phyloP scores from a whole-genome alignment of 2,113 vertebrate genomes.

The Coturnix japonica region DNA sequence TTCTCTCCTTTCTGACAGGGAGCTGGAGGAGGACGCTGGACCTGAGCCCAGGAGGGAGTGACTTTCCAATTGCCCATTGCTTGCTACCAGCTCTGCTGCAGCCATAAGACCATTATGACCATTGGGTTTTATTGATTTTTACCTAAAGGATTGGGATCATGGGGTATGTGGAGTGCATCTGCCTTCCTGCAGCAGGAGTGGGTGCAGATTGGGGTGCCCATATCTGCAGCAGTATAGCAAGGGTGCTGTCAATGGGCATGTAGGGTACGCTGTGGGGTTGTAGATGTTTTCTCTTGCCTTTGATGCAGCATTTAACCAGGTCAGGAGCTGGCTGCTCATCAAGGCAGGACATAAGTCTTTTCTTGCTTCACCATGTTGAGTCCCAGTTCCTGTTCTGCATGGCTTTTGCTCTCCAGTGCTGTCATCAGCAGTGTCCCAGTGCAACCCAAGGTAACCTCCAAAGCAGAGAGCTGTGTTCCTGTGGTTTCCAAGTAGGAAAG shows the following conservation, averaged over 20 bases:
- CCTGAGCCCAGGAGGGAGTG: neutral
- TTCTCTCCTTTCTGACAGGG: accelerated
- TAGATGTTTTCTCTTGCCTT: neutral
- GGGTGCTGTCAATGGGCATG: accelerated
- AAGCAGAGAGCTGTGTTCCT: neutral
- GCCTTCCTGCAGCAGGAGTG: accelerated
- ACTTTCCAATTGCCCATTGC: accelerated
- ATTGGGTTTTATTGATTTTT: neutral
- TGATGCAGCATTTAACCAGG: neutral
- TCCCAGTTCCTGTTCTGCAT: neutral
- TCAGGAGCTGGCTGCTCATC: neutral
- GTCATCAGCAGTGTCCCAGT: neutral
- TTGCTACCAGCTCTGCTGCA: neutral
- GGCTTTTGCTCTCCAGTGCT: neutral
- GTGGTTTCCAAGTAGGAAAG: neutral
- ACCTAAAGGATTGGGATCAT: accelerated
- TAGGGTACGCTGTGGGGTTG: accelerated
- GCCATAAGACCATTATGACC: neutral
- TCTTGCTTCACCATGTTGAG: neutral
- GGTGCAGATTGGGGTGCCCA: accelerated
- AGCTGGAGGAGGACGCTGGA: neutral
- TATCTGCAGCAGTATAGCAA: neutral
- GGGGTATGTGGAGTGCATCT: accelerated
- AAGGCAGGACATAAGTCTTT: neutral
- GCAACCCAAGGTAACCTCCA: neutral